Base-by-base conservation (phyloP, 1,140 invertebrate genomes). In the Wiebesia pumilae region DNA sequence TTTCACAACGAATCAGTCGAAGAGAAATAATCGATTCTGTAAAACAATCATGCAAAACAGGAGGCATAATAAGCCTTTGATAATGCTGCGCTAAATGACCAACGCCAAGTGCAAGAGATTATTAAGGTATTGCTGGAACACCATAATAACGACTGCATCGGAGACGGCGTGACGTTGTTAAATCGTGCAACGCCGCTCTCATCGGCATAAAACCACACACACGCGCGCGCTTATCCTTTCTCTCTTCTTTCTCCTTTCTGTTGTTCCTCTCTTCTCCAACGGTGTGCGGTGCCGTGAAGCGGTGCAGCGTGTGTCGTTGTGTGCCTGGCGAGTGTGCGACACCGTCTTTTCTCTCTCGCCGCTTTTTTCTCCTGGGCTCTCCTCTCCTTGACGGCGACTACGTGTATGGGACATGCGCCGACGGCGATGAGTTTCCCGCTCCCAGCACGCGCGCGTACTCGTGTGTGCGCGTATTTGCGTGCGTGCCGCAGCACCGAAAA, bases 141-240 rank as follows among this genome's bases (percentile, higher is more conserved):
- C 21, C 73, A 75, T 75, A 35, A 71, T 35, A 71, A 71, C 67
- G 67, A 71, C 58, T 27, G 27, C 58, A 62, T 62, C 24, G 58
- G 27, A 62, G 58, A n/a, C 73, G 9, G 19, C 79, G 79, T 24
- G 58, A 69, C 38, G 83, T 78, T 67, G 85, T 86, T 86, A 86
- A 86, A 86, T 86, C 85, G 85, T 38, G 85, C 85, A 86, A 86
- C 85, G 71, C 80, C 85, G 27, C 84, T 47, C 58, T 33, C 79
- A 33, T 65, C 73, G 82, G 30, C 62, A 73, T 16, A 47, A 77
- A 43, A 33, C 47, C 40, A 58, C 38, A 67, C 62, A 71, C 65
- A 51, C 62, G 58, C 58, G 58, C 30, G 33, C 58, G 35, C 43
- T 81, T 85, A 85, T 85, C 84, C 84, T 85, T 85, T 75, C 84